Evolutionary conservation across 2,113 vertebrate species (phyloP).

Genomic region (Lonchura striata): DNA sequence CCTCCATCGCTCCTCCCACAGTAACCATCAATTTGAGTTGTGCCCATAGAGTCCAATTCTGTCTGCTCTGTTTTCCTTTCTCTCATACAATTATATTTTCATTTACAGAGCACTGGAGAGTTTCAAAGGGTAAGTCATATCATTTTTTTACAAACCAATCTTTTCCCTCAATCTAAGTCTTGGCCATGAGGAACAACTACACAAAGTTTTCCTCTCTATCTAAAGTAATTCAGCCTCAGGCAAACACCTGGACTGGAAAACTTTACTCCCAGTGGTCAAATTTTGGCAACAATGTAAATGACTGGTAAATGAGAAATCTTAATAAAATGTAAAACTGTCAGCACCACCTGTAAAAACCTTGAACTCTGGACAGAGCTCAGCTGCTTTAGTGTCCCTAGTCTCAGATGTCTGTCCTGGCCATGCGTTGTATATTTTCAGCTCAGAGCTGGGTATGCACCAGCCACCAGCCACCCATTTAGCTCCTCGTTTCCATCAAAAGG

Average conservation of each 20-base stretch:
- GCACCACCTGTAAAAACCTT: constrained; percentile 1
- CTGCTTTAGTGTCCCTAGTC: not conserved
- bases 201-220: not conserved
- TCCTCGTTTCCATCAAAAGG: not conserved
- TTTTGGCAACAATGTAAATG: constrained; percentile 5
- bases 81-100: not conserved
- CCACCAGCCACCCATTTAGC: not conserved
- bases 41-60: not conserved
- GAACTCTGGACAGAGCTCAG: not conserved
- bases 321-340: not conserved
- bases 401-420: not conserved
- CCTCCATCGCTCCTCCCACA: not conserved
- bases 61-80: not conserved
- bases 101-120: not conserved
- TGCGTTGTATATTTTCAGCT: not conserved
- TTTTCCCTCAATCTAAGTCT: not conserved
- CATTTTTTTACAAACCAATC: not conserved
- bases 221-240: constrained; percentile 14
- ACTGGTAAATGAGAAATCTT: not conserved
- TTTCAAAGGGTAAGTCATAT: not conserved
- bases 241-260: constrained; percentile 51
- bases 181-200: not conserved
- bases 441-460: not conserved
- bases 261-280: constrained; percentile 19
- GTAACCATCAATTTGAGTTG: not conserved